These are phyloP conservation scores for Mirounga angustirostris DNA, from an alignment of 2,113 vertebrate genomes.

Conservation along the genomic window DNA sequence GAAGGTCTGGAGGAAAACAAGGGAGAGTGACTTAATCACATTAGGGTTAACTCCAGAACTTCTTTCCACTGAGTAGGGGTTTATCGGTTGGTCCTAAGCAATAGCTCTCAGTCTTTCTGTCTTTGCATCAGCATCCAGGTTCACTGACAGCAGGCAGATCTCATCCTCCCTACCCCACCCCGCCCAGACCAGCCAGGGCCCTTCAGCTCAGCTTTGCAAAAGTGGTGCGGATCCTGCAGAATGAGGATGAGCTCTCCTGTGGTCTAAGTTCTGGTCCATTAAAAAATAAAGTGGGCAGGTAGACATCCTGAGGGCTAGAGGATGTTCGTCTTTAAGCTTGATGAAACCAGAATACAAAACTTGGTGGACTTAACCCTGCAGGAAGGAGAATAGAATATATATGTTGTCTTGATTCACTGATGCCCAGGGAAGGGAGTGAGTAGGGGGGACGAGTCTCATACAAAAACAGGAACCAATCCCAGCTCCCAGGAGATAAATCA, in stretches of 20 bases:
- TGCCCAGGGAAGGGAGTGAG: background rate
- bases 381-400: background rate
- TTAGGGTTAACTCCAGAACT: no score
- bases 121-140: background rate
- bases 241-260: background rate
- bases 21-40: fast-evolving
- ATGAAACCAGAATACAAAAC: background rate
- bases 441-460: fast-evolving
- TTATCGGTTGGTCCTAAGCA: background rate
- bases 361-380: background rate
- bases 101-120: background rate
- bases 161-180: background rate
- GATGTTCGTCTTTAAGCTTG: background rate
- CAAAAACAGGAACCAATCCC: background rate
- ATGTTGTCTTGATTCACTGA: fast-evolving
- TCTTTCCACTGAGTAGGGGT: background rate
- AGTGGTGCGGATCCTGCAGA: fast-evolving
- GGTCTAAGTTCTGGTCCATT: background rate
- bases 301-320: fast-evolving
- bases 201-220: no score
- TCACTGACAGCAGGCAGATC: no score
- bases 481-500: background rate
- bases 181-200: background rate
- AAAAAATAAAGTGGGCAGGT: background rate
- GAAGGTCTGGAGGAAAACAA: background rate